phyloP scores from a whole-genome alignment of 2,113 vertebrate species.

The Corythaixoides concolor region DNA sequence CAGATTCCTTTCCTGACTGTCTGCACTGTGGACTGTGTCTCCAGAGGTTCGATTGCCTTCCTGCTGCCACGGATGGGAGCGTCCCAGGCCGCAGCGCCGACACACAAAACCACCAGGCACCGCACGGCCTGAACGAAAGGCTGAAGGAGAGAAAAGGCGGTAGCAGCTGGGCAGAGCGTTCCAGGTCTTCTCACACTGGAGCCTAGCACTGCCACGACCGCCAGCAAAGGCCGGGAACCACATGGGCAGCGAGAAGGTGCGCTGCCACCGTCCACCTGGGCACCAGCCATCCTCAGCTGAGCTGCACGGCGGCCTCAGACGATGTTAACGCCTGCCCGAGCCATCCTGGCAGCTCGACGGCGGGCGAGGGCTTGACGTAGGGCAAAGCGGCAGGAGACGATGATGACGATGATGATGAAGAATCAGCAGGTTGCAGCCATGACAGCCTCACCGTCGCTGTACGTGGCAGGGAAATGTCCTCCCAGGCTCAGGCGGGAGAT shows the following conservation, averaged over 20 bases:
- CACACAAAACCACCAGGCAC: no score
- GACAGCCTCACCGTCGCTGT: rapidly evolving
- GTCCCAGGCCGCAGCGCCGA: rapidly evolving
- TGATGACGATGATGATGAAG: not conserved
- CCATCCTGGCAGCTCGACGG: no score
- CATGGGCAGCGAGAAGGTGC: rapidly evolving
- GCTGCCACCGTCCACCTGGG: rapidly evolving
- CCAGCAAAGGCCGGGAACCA: rapidly evolving
- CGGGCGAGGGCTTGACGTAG: no score
- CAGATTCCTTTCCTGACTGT: not conserved
- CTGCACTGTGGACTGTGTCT: no score
- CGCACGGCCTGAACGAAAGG: not conserved
- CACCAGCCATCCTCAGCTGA: not conserved
- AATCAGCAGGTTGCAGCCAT: rapidly evolving
- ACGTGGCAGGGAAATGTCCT: not conserved
- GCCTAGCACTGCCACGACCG: rapidly evolving
- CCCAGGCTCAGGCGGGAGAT: not conserved
- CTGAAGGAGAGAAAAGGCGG: not conserved
- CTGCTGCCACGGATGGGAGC: not conserved
- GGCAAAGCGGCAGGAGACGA: no score
- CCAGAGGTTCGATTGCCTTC: not conserved
- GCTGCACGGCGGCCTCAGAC: no score
- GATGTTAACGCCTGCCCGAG: rapidly evolving
- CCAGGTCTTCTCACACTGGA: not conserved
- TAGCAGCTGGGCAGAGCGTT: not conserved